Percentiles rank a stretch among this genome's conserved stretches.
Conservation (phyloP, 1,140 invertebrate genomes). For the Tetramorium alpestre region DNA sequence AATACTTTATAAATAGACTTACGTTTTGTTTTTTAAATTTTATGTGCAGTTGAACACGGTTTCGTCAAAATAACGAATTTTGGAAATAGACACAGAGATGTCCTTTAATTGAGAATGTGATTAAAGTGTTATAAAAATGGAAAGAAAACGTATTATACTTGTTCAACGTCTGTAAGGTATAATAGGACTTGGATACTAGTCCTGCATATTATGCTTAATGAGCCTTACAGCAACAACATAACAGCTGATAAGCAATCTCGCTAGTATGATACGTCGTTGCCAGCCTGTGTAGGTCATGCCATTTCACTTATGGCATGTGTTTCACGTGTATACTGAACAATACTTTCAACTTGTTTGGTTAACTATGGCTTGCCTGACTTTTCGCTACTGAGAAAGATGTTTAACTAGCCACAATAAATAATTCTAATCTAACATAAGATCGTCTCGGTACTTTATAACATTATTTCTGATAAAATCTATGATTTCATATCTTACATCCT, state of each 20-base stretch:
- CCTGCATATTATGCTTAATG: constrained; percentile 22
- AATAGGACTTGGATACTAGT: background rate
- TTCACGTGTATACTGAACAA: background rate
- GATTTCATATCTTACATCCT: background rate
- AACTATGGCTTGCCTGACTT: background rate
- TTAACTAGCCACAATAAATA: constrained; percentile 4
- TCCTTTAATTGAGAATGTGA: background rate
- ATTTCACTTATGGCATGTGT: constrained; percentile 39
- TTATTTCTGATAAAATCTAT: constrained; percentile 6
- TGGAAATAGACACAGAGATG: background rate
- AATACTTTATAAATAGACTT: constrained; percentile 3
- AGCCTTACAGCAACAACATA: background rate
- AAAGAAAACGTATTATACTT: background rate
- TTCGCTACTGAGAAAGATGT: background rate
- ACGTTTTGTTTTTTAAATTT: background rate
- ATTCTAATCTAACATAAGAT: background rate
- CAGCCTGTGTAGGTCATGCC: constrained; percentile 8
- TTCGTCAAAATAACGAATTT: background rate
- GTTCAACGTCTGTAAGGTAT: background rate
- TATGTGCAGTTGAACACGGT: background rate
- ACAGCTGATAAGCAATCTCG: constrained; percentile 40
- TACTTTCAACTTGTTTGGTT: background rate
- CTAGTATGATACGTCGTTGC: background rate
- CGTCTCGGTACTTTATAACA: background rate
- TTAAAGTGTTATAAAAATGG: background rate